Percentiles rank a stretch among this genome's conserved stretches.
Conservation (phyloP, 2,888 invertebrate species). For the Acronicta alni region DNA sequence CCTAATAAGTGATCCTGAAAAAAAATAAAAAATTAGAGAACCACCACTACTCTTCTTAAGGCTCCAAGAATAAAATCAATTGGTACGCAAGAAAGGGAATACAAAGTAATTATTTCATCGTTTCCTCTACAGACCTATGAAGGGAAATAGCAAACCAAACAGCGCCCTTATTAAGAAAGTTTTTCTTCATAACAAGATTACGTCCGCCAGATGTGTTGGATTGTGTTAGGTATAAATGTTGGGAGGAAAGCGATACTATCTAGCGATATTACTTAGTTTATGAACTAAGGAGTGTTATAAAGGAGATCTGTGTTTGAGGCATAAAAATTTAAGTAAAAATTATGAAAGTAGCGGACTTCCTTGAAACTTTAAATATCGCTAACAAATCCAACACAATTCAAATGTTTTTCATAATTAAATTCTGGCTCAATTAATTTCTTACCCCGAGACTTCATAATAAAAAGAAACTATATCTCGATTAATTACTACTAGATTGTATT, state of each 20-base stretch:
- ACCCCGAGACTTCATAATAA: too few species aligned
- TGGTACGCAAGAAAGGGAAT: slow-evolving; percentile 27
- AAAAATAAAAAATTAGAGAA: not conserved
- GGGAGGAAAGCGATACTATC: slow-evolving; percentile 55
- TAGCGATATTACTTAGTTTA: slow-evolving; percentile 44
- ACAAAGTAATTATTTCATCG: slow-evolving; percentile 70
- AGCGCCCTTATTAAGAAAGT: slow-evolving; percentile 87
- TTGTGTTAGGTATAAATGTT: slow-evolving; percentile 77
- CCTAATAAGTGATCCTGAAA: not conserved
- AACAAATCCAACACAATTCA: too few species aligned
- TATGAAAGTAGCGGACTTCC: too few species aligned
- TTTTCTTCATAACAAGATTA: slow-evolving; percentile 88
- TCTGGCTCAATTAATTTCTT: too few species aligned
- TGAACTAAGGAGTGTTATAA: slow-evolving; percentile 13
- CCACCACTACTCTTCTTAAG: slow-evolving; percentile 14
- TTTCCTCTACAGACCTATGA: slow-evolving; percentile 64
- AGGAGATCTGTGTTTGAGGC: slow-evolving; percentile 4
- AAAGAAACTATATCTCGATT: too few species aligned
- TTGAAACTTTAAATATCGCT: too few species aligned
- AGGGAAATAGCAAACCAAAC: slow-evolving; percentile 77
- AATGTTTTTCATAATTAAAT: too few species aligned
- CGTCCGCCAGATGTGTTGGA: slow-evolving; percentile 86
- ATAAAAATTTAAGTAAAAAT: too few species aligned
- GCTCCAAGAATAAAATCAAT: slow-evolving; percentile 36
- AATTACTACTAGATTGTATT: too few species aligned